A percentile compares a stretch with the other conserved stretches of the same genome.
These are phyloP conservation scores for Oncopodura yosiiana DNA, from an alignment of 1,140 invertebrate genomes.

Conservation along the genomic window DNA sequence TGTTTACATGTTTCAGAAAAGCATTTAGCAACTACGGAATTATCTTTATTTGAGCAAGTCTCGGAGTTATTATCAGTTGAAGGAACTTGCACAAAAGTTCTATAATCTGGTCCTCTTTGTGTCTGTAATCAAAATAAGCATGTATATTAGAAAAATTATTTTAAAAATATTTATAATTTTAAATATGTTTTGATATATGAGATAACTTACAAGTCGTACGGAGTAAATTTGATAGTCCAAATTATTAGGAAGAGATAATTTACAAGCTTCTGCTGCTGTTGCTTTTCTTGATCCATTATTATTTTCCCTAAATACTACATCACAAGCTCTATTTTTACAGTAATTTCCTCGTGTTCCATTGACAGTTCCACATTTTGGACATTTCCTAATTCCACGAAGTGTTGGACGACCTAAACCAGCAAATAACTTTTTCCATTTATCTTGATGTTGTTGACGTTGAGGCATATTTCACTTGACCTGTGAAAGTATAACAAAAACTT, in stretches of 20 bases:
- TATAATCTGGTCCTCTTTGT: slow-evolving; percentile 57
- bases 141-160: slow-evolving; percentile 3
- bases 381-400: slow-evolving; percentile 59
- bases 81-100: slow-evolving; percentile 65
- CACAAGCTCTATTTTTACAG: slow-evolving; percentile 68
- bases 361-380: slow-evolving; percentile 65
- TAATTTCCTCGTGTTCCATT: slow-evolving; percentile 63
- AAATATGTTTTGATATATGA: background rate
- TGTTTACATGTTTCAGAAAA: slow-evolving; percentile 18
- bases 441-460: no score
- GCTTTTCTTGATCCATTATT: slow-evolving; percentile 53
- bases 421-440: slow-evolving; percentile 38
- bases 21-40: slow-evolving; percentile 8
- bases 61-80: slow-evolving; percentile 35
- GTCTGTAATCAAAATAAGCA: slow-evolving; percentile 54
- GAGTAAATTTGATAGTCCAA: background rate
- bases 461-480: no score
- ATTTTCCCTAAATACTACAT: slow-evolving; percentile 58
- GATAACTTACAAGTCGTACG: background rate
- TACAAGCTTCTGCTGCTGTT: slow-evolving; percentile 56
- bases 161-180: background rate
- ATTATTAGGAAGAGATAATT: background rate
- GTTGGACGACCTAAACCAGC: slow-evolving; percentile 59
- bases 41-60: background rate
- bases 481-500: no score